Evolutionary conservation across 1,140 invertebrate species (phyloP).

Genomic region (Drosophila tropicalis): DNA sequence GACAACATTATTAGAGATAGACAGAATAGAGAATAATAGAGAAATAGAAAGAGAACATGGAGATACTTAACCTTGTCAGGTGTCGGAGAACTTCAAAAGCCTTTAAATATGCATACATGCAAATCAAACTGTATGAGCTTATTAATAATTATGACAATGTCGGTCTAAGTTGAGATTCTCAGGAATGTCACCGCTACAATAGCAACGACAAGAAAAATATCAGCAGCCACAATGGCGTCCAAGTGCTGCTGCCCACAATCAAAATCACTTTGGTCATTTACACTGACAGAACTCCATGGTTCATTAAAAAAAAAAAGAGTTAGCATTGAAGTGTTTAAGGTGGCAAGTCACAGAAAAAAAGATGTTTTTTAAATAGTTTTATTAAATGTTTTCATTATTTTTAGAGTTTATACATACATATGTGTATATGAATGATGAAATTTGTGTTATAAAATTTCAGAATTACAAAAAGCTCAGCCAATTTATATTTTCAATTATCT

Average conservation of each 20-base stretch:
- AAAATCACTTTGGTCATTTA: conserved; percentile 27
- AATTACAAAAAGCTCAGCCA: too few species aligned
- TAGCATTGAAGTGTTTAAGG: too few species aligned
- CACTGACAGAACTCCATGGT: neutral
- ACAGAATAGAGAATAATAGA: conserved; percentile 37
- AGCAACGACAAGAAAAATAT: conserved; percentile 60
- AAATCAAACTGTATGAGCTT: conserved; percentile 47
- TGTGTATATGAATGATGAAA: too few species aligned
- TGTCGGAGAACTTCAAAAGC: conserved; percentile 61
- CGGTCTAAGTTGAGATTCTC: conserved; percentile 33
- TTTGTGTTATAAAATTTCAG: too few species aligned
- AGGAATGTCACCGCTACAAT: conserved; percentile 58
- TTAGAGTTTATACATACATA: too few species aligned
- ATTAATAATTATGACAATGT: conserved; percentile 78
- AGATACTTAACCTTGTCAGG: conserved; percentile 26
- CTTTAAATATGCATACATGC: conserved; percentile 49
- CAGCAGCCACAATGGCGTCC: conserved; percentile 1
- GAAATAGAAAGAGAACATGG: conserved; percentile 43
- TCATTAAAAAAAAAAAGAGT: neutral
- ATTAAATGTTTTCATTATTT: too few species aligned
- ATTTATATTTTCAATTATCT: too few species aligned
- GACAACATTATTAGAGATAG: conserved; percentile 55
- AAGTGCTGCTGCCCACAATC: neutral
- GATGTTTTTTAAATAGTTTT: too few species aligned
- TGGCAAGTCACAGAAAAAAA: too few species aligned